Conservation (phyloP, 2,888 invertebrate species). For the Metopia argyrocephala region DNA sequence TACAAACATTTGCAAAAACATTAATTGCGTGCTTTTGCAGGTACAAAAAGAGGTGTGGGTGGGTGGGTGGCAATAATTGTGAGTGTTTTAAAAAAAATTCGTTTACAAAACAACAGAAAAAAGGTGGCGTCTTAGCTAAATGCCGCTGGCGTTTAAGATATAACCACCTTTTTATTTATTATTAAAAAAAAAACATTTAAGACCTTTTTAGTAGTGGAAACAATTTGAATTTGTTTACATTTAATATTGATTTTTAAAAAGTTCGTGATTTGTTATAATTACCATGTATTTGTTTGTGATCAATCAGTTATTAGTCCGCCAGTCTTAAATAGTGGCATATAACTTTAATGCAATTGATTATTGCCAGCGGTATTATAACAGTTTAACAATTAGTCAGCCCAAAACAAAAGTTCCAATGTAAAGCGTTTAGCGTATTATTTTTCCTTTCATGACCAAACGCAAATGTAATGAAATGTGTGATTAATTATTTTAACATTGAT, state of each 20-base stretch:
- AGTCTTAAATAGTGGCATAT: background rate
- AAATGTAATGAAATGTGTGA: slow-evolving; percentile 43
- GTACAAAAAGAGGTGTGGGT: slow-evolving; percentile 39
- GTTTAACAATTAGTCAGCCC: slow-evolving; percentile 17
- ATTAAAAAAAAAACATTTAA: slow-evolving; percentile 15
- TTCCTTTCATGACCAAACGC: slow-evolving; percentile 8
- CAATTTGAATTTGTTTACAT: slow-evolving; percentile 3
- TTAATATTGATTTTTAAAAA: slow-evolving; percentile 15
- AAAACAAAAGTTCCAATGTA: slow-evolving; percentile 8
- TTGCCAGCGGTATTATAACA: slow-evolving; percentile 20
- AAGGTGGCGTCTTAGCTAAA: slow-evolving; percentile 56
- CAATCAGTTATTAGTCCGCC: slow-evolving; percentile 7
- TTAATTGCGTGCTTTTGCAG: slow-evolving; percentile 50
- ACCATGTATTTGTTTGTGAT: background rate
- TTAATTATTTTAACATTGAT: slow-evolving; percentile 61
- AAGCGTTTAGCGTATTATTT: slow-evolving; percentile 18
- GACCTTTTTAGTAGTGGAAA: slow-evolving; percentile 24
- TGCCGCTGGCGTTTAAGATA: slow-evolving; percentile 48
- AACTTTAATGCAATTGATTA: slow-evolving; percentile 29
- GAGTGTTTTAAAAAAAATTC: slow-evolving; percentile 1
- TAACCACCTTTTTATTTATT: slow-evolving; percentile 39
- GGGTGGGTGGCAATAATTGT: slow-evolving; percentile 40
- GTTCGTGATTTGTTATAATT: slow-evolving; percentile 22
- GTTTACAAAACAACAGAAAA: no score
- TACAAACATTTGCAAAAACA: slow-evolving; percentile 36